Percentiles rank a stretch among this genome's conserved stretches.
phyloP scores from a whole-genome alignment of 2,797 vertebrate species.

The Ceyx erithaca region DNA sequence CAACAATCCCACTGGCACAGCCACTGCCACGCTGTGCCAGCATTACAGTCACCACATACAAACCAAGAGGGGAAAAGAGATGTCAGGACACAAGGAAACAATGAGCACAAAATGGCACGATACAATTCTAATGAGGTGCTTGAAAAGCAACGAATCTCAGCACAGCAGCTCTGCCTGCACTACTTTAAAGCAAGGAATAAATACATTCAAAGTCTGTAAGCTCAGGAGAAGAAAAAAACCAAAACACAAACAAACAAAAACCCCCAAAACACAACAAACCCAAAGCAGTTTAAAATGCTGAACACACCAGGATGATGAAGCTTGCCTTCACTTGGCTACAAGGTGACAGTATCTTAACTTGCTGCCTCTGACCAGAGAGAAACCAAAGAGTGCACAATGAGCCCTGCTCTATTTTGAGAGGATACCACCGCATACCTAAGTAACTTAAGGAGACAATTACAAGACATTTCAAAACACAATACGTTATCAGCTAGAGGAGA shows the following conservation, averaged over 20 bases:
- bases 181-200: neutral
- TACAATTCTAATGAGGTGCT: neutral
- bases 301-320: neutral
- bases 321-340: neutral
- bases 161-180: neutral
- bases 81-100: neutral
- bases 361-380: neutral
- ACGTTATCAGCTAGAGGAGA: neutral
- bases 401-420: neutral
- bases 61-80: neutral
- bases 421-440: neutral
- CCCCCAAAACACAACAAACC: neutral
- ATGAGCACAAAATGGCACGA: neutral
- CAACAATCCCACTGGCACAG: neutral
- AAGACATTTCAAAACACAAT: neutral
- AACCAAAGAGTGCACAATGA: rapidly evolving
- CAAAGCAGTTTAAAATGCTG: neutral
- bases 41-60: neutral
- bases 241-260: no score
- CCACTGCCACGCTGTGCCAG: neutral
- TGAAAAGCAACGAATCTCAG: neutral
- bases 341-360: neutral
- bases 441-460: neutral
- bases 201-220: neutral
- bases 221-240: neutral